Evolutionary conservation across 2,797 vertebrate species (phyloP), one percentile per base, ranked within the genome.

Genomic region (Phoebastria nigripes): DNA sequence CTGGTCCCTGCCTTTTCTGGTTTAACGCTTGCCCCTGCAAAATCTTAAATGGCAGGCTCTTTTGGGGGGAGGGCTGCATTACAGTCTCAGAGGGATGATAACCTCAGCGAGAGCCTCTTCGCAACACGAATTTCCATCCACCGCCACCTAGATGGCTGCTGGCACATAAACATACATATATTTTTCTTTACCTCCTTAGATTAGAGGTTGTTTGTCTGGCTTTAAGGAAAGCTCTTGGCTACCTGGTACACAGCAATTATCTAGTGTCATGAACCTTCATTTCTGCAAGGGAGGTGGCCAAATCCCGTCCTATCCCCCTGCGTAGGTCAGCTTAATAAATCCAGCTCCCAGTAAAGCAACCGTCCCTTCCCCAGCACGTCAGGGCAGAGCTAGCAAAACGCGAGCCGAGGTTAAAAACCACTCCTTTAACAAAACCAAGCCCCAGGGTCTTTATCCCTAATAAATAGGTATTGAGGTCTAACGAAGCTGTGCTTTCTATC

Each of bases 211-310:
- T 17, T 33, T 26, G 47, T 18, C 22, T 6, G 35, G 39, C 26
- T 54, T 54, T 46, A 31, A 49, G 67, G 35, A 41, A 62, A 47
- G 3, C 31, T n/a, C 42, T 28, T 5, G 20, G 21, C 15, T 12
- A 35, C 41, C 15, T 4, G 6, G 4, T 4, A 15, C 6, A 1
- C 39, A 35, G 41, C n/a, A 12, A 12, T 33, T 14, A 16, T 1
- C 14, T 8, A 2, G 13, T 5, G 21, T 7, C 22, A 9, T 1
- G 9, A 17, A 7, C 29, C n/a, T 37, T 28, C 0, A 0, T 20
- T 55, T 35, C n/a, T 6, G 0, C 10, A 8, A 11, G 8, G 39
- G 2, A 11, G 5, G 4, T 6, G 11, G 65, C 51, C 52, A 13
- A 1, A 44, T 29, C n/a, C 66, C 25, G 11, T 8, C 58, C 58